phyloP scores from a whole-genome alignment of 2,797 vertebrate genomes.

The Danio jaintianensis region DNA sequence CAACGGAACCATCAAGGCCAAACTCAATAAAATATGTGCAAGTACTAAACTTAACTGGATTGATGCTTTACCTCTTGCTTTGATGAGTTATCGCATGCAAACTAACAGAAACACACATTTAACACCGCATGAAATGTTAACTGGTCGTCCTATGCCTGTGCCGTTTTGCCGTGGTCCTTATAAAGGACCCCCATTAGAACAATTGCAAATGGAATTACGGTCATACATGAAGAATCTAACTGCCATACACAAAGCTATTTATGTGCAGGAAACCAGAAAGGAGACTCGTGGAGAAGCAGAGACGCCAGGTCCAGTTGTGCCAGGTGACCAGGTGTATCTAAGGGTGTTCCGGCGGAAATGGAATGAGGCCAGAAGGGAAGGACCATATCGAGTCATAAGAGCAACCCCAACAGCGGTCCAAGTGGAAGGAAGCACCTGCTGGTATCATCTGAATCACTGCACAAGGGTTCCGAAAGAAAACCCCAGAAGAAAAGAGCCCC shows the following conservation, averaged over 20 bases:
- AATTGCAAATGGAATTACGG: constrained; percentile 14
- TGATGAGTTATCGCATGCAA: no score
- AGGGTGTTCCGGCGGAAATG: constrained; percentile 20
- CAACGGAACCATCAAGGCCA: not conserved
- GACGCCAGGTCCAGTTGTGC: not conserved
- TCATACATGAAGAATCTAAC: not conserved
- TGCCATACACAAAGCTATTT: no score
- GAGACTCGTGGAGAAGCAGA: not conserved
- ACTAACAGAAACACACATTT: no score
- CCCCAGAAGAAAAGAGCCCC: no score
- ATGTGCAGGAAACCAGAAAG: constrained; percentile 16
- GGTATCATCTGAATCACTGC: no score
- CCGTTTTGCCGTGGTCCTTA: no score
- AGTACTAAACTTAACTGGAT: not conserved
- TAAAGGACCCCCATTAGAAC: not conserved
- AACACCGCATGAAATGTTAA: no score
- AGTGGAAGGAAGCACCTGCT: no score
- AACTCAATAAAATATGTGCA: not conserved
- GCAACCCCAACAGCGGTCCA: no score
- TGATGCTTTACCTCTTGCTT: not conserved
- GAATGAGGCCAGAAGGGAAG: constrained; percentile 1
- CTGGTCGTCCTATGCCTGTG: no score
- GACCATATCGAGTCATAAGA: no score
- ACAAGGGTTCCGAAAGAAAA: no score
- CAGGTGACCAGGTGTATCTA: constrained; percentile 3